Conservation (phyloP, 1,140 invertebrate species). For the Ganaspis sp. region DNA sequence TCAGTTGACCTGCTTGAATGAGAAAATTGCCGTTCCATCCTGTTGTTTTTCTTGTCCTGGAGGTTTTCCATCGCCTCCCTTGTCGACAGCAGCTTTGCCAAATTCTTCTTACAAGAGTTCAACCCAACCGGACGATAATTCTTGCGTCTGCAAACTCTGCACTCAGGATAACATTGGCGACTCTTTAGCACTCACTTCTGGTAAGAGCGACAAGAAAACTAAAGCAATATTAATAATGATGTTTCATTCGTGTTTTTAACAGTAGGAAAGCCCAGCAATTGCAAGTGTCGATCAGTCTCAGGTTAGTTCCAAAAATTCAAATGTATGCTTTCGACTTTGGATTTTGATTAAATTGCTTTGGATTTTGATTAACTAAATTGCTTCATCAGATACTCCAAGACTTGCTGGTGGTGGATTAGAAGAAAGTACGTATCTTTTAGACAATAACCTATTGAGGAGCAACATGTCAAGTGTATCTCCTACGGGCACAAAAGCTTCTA, state of each 20-base stretch:
- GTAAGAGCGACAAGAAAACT: background rate
- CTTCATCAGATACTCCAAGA: slow-evolving; percentile 52
- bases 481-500: slow-evolving; percentile 9
- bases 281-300: background rate
- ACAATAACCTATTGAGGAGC: background rate
- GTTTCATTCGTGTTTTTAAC: background rate
- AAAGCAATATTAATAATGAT: background rate
- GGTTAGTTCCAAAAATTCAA: background rate
- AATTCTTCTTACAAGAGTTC: slow-evolving; percentile 29
- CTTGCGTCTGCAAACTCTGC: slow-evolving; percentile 37
- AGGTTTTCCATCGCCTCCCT: slow-evolving; percentile 20
- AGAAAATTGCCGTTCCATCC: slow-evolving; percentile 38
- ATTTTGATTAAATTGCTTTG: background rate
- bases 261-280: background rate
- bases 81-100: slow-evolving; percentile 15
- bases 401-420: slow-evolving; percentile 57
- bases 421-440: slow-evolving; percentile 30
- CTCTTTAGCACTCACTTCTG: background rate
- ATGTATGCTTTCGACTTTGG: background rate
- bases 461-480: slow-evolving; percentile 44
- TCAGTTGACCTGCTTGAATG: slow-evolving; percentile 55
- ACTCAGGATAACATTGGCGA: slow-evolving; percentile 36
- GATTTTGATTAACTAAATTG: background rate
- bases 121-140: slow-evolving; percentile 22
- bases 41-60: slow-evolving; percentile 19